phyloP scores from a whole-genome alignment of 2,888 invertebrate species.

The Acanthosoma haemorrhoidale region DNA sequence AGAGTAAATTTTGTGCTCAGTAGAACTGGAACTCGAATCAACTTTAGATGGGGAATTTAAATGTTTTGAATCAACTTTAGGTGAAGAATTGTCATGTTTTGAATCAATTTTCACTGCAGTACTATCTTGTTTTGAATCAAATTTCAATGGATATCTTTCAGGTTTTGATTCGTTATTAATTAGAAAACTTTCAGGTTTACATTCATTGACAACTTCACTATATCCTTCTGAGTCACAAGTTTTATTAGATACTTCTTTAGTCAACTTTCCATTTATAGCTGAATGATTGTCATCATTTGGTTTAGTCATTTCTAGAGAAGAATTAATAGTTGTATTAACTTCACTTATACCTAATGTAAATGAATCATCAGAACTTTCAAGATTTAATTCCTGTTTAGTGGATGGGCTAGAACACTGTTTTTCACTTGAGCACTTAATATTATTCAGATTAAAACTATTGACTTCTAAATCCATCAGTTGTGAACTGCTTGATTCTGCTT shows the following conservation, averaged over 20 bases:
- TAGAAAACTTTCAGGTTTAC: background rate
- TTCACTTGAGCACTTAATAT: background rate
- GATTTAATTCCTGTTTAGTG: background rate
- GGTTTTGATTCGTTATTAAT: too few relatives aligned
- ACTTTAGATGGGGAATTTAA: too few relatives aligned
- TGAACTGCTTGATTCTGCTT: background rate
- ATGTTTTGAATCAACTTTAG: too few relatives aligned
- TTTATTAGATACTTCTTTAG: background rate
- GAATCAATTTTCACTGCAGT: too few relatives aligned
- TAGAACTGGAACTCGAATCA: too few relatives aligned
- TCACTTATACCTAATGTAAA: constrained; percentile 2
- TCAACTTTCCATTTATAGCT: background rate
- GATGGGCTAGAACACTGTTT: background rate
- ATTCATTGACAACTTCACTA: background rate
- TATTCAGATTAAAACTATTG: background rate
- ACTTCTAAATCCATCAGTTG: background rate
- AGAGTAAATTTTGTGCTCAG: too few relatives aligned
- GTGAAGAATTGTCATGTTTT: too few relatives aligned
- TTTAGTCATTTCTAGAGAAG: background rate
- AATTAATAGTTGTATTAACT: background rate
- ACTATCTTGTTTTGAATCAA: background rate
- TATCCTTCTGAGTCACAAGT: background rate
- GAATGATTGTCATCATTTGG: background rate
- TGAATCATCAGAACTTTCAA: constrained; percentile 10
- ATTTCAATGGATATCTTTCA: background rate